These are phyloP conservation scores for Chelonoidis abingdonii DNA, from an alignment of 2,113 vertebrate species.

Conservation along the genomic window DNA sequence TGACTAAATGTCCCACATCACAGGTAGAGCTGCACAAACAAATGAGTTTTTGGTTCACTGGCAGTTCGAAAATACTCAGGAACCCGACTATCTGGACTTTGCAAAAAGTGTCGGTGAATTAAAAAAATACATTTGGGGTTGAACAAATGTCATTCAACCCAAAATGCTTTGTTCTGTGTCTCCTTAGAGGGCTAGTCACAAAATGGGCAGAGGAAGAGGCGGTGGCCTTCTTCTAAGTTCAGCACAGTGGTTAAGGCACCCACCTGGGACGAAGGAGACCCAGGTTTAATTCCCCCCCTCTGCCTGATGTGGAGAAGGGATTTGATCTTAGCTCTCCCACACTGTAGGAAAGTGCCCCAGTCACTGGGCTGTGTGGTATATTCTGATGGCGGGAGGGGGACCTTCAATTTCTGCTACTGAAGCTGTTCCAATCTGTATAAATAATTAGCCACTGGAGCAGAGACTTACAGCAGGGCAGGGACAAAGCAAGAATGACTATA, in stretches of 20 bases:
- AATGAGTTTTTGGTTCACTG: background rate
- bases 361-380: background rate
- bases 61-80: no score
- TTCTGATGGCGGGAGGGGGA: background rate
- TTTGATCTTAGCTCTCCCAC: background rate
- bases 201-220: no score
- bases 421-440: background rate
- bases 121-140: background rate
- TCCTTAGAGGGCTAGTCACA: background rate
- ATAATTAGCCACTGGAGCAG: background rate
- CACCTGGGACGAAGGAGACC: background rate
- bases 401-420: background rate
- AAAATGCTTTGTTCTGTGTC: background rate
- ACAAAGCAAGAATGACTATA: background rate
- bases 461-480: no score
- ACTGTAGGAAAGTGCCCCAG: background rate
- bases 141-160: background rate
- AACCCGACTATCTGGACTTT: background rate
- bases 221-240: background rate
- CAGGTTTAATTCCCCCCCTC: background rate
- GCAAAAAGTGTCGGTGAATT: background rate
- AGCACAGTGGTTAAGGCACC: background rate
- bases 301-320: background rate
- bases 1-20: background rate
- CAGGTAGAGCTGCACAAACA: background rate